Base-by-base conservation (phyloP, 2,888 invertebrate species). In the Dasypolia templi region DNA sequence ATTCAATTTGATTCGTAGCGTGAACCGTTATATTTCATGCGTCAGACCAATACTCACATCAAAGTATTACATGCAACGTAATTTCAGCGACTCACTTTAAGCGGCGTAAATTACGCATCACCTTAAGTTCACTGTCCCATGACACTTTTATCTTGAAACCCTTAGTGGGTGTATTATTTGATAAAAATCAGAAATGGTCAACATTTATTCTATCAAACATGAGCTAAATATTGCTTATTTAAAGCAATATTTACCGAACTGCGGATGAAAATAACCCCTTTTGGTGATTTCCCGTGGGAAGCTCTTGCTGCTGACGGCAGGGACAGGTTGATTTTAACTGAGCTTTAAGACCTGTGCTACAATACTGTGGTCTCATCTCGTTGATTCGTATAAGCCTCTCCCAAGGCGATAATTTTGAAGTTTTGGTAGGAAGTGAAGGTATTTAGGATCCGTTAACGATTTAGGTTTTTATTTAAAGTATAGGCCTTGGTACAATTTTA, bases 281-380 rank as follows among this genome's bases (percentile, higher is more conserved):
- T 71, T 73, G 72, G 53, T 91, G 90, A 92, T 92, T 92, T 92
- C 92, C 91, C 91, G 49, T 12, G 87, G 82, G 91, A 75, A 87
- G 76, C 64, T 32, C 14, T 46, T 65, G 51, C 29, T 65, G 59
- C 68, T 70, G 55, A 70, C 62, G 80, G 78, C 84, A 78, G 82
- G 77, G 78, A 75, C 76, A 73, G 77, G 65, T 84, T 79, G 84
- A 86, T 86, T 86, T 87, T 83, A 74, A 81, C 79, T 81, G 80
- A 89, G 83, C 87, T 87, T 78, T 81, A 83, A 35, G 39, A 72
- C 72, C 74, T 77, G 70, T 42, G 72, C 49, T 73, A 51, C 58
- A 78, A 72, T 71, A 67, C 65, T 46, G 59, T 72, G 68, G 79
- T 78, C 72, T 53, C 65, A 49, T 74, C 58, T 58, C 26, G 39